Base-by-base conservation (phyloP, 1,140 invertebrate genomes). In the Melitaea cinxia region DNA sequence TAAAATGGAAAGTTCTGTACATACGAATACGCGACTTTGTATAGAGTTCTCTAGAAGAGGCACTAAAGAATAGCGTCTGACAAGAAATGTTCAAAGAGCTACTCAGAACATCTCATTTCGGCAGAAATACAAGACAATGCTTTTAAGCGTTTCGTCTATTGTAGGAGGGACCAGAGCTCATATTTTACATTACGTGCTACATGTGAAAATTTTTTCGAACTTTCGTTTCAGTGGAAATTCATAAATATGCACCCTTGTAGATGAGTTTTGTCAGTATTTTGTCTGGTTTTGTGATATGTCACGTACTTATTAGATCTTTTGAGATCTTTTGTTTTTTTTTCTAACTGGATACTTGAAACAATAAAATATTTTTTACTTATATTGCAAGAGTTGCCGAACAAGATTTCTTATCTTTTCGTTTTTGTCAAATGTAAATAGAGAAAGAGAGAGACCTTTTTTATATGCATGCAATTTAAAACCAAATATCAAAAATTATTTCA, bases 61-160 rank as follows among this genome's bases (percentile, higher is more conserved):
- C 42, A 63, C 60, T 71, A 63, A 70, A 56, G 65, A 70, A 58
- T 61, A 76, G 77, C 70, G 74, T 77, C 72, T 71, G 75, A 75
- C 68, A 75, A 79, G 72, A 68, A 75, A 74, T 79, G 72, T 76
- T 78, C 69, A 73, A 80, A 81, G 75, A 70, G 75, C 57, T 77
- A 66, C 72, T 71, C 73, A 62, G 70, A 75, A 82, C 78, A 82
- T 81, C 80, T 84, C 76, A 80, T 80, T 80, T 80, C 66, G 65
- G 65, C 66, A 65, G 75, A 75, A 78, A 78, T 80, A 86, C 85
- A 88, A 86, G 85, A 88, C 83, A 85, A 88, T 80, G 85, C 85
- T 88, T 86, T 88, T 83, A 88, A 85, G 73, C 73, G 80, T 81
- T 84, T 83, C 75, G 75, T 74, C 72, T 74, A 70, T 72, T 68